These are phyloP conservation scores for Poeciliopsis turneri DNA, from an alignment of 2,797 vertebrate species.

Conservation along the genomic window DNA sequence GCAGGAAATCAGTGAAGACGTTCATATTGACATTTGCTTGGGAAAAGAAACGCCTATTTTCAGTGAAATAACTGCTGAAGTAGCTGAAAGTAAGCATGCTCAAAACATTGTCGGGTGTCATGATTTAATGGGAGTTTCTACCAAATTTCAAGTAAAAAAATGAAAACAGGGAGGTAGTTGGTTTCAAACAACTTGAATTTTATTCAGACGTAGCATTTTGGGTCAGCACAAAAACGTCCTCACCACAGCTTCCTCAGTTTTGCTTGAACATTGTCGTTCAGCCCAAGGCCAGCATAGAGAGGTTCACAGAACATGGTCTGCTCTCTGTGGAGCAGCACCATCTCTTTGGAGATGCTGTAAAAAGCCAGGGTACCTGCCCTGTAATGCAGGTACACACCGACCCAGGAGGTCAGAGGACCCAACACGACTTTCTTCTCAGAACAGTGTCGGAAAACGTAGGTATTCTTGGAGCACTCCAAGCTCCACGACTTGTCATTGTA, in stretches of 20 bases:
- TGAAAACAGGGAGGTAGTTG: neutral
- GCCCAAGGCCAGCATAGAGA: slow-evolving; percentile 23
- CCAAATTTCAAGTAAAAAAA: neutral
- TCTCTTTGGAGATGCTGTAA: slow-evolving; percentile 6
- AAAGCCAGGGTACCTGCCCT: slow-evolving; percentile 15
- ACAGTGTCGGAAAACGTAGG: slow-evolving; percentile 7
- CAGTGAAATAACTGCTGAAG: neutral
- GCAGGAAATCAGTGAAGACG: neutral
- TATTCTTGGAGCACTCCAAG: accelerated
- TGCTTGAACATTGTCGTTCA: neutral
- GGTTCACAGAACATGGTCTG: slow-evolving; percentile 16
- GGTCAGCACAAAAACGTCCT: no score
- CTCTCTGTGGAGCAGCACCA: slow-evolving; percentile 28
- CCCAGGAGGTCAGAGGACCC: accelerated
- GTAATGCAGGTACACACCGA: slow-evolving; percentile 31
- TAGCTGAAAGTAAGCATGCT: neutral
- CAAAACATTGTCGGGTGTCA: neutral
- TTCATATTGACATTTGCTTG: neutral
- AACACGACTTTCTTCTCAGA: accelerated
- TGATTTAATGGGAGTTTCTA: neutral
- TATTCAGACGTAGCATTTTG: neutral
- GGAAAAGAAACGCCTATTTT: neutral
- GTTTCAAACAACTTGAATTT: neutral
- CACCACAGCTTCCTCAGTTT: neutral
- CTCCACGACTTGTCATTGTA: slow-evolving; percentile 23